Percentiles rank a stretch among this genome's conserved stretches.
phyloP scores from a whole-genome alignment of 2,888 invertebrate genomes.

The Erynnis tages region DNA sequence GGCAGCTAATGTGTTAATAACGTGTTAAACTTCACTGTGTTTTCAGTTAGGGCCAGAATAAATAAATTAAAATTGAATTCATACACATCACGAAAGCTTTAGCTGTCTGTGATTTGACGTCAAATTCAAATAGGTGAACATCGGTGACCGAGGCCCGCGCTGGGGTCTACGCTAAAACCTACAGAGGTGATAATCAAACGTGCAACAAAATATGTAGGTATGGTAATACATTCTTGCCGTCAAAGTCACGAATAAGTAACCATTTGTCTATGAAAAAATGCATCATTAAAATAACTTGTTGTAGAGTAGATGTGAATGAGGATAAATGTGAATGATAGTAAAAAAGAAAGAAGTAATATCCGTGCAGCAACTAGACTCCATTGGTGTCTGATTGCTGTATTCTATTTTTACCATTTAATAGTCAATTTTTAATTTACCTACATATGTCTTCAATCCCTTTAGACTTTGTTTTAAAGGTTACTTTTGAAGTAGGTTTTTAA shows the following conservation, averaged over 20 bases:
- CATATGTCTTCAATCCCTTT: no score
- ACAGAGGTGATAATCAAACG: conserved; percentile 56
- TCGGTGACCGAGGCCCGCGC: conserved; percentile 38
- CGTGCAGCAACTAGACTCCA: no score
- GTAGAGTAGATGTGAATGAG: not conserved
- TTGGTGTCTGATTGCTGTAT: no score
- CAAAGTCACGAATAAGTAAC: not conserved
- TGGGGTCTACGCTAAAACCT: conserved; percentile 48
- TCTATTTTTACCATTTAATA: no score
- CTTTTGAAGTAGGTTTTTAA: no score
- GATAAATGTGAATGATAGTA: not conserved
- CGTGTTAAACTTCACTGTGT: not conserved
- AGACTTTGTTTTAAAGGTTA: no score
- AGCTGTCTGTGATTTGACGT: conserved; percentile 35
- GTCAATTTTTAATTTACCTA: no score
- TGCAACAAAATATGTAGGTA: conserved; percentile 29
- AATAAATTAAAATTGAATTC: not conserved
- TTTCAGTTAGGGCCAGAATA: not conserved
- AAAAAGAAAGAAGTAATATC: not conserved
- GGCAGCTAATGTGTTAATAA: not conserved
- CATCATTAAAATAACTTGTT: not conserved
- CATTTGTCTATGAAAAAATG: not conserved
- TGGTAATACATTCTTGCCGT: not conserved
- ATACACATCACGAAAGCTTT: not conserved
- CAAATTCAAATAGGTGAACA: conserved; percentile 40